Base-by-base conservation (phyloP, 2,797 vertebrate species). In the Discoglossus pictus region DNA sequence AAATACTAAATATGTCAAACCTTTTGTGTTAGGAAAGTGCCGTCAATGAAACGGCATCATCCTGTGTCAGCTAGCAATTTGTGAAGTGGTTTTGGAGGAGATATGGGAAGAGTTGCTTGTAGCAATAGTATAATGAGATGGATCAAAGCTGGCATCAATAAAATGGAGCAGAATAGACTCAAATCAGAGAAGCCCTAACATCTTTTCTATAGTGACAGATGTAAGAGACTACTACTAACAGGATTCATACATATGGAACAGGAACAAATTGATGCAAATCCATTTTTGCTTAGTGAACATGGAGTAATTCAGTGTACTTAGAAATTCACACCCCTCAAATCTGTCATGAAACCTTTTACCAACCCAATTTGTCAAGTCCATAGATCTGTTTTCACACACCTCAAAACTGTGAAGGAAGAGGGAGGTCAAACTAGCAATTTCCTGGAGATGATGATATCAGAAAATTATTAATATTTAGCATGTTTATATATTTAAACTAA, bases 81-180 rank as follows among this genome's bases (percentile, higher is more conserved):
- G 10, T 36, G 13, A 1, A 4, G 15, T 16, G 10, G 20, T n/a
- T 10, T 47, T 15, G 23, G 17, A 42, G 9, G 13, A 42, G 16
- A 18, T 23, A 15, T 2, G 18, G 16, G 31, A 20, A 20, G 38
- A 35, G 47, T 46, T 38, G 27, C 39, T 52, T 15, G 7, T 40
- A 54, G 47, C 11, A 24, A 59, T 15, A 6, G 44, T 40, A 40
- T 50, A 59, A 42, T 60, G 46, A 68, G 40, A 44, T 50, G 38
- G 46, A 68, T 68, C 65, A 68, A 51, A 43, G 55, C 35, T 42
- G 10, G 11, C n/a, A 36, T 35, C 36, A 16, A 25, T 61, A 17
- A 31, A 52, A 25, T 43, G 10, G 16, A 40, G 15, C 59, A 8
- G 23, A 42, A 7, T 46, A 24, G 39, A 13, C 6, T 48, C 20